A percentile compares a stretch with the other conserved stretches of the same genome.
Evolutionary conservation across 2,888 invertebrate species (phyloP).

Genomic region (Mesorhabditis spiculigera): DNA sequence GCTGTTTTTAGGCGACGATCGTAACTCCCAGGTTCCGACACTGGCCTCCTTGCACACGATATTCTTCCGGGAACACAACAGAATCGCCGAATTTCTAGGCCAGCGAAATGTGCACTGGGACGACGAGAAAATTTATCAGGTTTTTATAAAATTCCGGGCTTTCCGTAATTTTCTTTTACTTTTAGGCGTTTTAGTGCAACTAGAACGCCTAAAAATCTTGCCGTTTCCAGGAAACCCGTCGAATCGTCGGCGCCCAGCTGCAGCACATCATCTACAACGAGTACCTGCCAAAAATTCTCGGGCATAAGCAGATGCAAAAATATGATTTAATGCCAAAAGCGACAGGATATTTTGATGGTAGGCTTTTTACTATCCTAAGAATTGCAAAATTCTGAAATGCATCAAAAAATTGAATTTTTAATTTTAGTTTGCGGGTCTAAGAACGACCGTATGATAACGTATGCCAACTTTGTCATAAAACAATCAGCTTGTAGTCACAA

Average conservation of each 20-base stretch:
- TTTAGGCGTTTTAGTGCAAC: no score
- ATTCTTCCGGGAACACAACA: constrained; percentile 56
- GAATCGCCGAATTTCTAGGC: constrained; percentile 41
- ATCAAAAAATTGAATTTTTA: not conserved
- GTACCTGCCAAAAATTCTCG: constrained; percentile 75
- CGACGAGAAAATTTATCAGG: constrained; percentile 59
- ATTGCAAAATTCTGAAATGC: no score
- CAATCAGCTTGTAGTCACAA: not conserved
- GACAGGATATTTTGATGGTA: constrained; percentile 41
- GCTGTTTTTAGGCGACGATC: constrained; percentile 50
- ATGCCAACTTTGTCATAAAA: no score
- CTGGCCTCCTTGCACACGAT: constrained; percentile 53
- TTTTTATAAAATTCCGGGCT: no score
- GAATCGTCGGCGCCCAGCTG: constrained; percentile 65
- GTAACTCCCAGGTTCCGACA: constrained; percentile 54
- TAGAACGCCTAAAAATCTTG: no score
- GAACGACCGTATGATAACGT: no score
- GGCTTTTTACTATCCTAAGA: no score
- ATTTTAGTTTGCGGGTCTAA: not conserved
- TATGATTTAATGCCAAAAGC: constrained; percentile 79
- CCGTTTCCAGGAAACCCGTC: constrained; percentile 60
- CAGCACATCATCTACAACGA: constrained; percentile 61
- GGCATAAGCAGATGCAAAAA: constrained; percentile 81
- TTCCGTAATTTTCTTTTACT: no score
- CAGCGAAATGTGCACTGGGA: constrained; percentile 58